Conservation (phyloP, 2,797 vertebrate species). For the Brachyalestes nurse region DNA sequence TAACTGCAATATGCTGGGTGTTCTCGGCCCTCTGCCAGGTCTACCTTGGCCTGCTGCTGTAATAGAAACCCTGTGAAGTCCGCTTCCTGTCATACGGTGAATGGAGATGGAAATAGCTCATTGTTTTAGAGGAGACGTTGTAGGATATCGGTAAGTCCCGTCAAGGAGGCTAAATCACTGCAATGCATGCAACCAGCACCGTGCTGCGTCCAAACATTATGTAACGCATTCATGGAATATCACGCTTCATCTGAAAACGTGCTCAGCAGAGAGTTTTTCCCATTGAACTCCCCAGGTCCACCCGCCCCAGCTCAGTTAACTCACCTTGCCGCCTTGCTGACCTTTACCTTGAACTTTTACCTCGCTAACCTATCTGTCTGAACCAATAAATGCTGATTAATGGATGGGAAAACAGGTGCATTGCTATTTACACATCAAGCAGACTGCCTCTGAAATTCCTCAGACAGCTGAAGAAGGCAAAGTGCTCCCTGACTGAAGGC, state of each 20-base stretch:
- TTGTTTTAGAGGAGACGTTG: constrained; percentile 50
- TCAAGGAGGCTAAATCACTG: constrained; percentile 46
- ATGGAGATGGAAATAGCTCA: constrained; percentile 53
- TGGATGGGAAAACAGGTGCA: constrained; percentile 38
- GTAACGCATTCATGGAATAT: constrained; percentile 29
- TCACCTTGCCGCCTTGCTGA: not conserved
- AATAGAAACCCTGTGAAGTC: constrained; percentile 44
- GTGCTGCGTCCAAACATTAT: constrained; percentile 43
- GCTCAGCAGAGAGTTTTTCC: not conserved
- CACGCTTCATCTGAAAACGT: constrained; percentile 28
- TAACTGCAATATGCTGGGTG: not conserved
- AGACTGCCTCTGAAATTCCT: not conserved
- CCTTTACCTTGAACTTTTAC: too few relatives aligned
- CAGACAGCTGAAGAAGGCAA: constrained; percentile 1
- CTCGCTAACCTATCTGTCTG: not conserved
- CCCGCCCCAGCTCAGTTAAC: not conserved
- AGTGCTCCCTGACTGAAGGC: not conserved
- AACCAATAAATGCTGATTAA: not conserved
- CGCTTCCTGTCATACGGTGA: constrained; percentile 16
- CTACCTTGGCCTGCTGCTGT: constrained; percentile 27
- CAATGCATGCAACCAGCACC: constrained; percentile 29
- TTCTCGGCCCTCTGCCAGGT: constrained; percentile 9
- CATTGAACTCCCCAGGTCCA: not conserved
- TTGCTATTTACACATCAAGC: constrained; percentile 30
- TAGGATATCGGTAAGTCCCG: constrained; percentile 38